Base-by-base conservation (phyloP, 2,888 invertebrate species). In the Chrysodeixis includens region DNA sequence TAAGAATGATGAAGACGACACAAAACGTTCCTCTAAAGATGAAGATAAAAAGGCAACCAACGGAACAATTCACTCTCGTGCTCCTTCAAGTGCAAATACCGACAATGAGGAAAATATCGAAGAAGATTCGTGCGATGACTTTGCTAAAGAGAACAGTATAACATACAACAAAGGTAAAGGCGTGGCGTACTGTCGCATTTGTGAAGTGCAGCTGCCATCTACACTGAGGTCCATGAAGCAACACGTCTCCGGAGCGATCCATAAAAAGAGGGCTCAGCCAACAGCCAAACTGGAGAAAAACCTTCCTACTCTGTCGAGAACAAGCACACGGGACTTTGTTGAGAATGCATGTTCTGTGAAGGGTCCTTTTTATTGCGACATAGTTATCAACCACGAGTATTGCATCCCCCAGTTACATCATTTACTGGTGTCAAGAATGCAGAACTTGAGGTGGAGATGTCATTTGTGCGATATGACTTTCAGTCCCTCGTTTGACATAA, bases 301-400 rank as follows among this genome's bases (percentile, higher is more conserved):
- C 8, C 20, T 20, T 10, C 20, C 20, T 54, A 9, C 6, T 18
- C 12, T 30, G 3, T 1, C 2, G 1, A 74, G 66, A 30, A 8
- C 54, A 18, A 6, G 18, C 12, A 35, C 26, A 12, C 18, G 12
- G 1, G 35, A 60, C 0, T 81, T 76, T 32, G 0, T 82, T 5
- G 12, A 69, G 0, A 26, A 59, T 0, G 0, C 1, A 9, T 64
- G 14, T 32, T 0, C 3, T 6, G 0, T 66, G 16, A 0, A 9
- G 22, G n/a, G 3, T 8, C 0, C 53, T 0, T 62, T 70, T 3
- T 51, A 54, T 53, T 30, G 9, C 5, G 58, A 62, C 3, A 61
- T 69, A 8, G 57, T 89, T 1, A 56, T 90, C 0, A 89, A 90
- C 65, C 74, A 81, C 0, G 67, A 71, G 44, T 76, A 78, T 64